Evolutionary conservation across 2,113 vertebrate genomes (phyloP).

Genomic region (Esox niger): DNA sequence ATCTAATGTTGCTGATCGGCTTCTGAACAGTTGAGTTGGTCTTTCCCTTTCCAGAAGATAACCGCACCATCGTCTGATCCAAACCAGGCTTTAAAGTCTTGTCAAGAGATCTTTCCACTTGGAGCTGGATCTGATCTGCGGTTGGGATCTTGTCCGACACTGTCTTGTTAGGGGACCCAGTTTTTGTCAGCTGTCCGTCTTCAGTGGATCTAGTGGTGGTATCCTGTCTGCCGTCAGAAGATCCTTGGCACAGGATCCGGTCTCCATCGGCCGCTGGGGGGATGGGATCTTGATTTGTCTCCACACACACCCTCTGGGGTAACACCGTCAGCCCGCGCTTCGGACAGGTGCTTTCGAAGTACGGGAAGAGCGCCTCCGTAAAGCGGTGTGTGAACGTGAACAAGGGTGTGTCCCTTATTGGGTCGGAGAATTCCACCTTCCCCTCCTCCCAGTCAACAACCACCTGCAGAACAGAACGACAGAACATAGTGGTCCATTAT

Average conservation of each 20-base stretch:
- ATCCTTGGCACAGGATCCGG: not conserved
- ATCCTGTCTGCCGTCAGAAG: not conserved
- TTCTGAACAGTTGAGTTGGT: not conserved
- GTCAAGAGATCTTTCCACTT: not conserved
- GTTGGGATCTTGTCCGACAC: not conserved
- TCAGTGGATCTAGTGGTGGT: not conserved
- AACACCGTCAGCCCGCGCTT: constrained; percentile 21
- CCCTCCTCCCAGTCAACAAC: constrained; percentile 29
- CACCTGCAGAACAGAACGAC: not conserved
- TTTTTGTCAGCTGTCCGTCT: not conserved
- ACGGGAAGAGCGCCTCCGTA: constrained; percentile 30
- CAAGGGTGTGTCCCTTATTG: constrained; percentile 13
- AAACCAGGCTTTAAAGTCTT: not conserved
- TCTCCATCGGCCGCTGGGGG: not conserved
- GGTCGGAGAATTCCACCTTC: constrained; percentile 25
- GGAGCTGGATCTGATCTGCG: not conserved
- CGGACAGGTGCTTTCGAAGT: constrained; percentile 27
- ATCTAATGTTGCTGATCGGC: constrained; percentile 11
- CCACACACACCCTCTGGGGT: constrained; percentile 22
- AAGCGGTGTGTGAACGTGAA: constrained; percentile 36
- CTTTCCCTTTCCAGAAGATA: constrained; percentile 2
- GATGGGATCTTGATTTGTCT: not conserved
- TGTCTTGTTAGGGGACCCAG: not conserved
- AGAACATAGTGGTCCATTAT: too few species aligned
- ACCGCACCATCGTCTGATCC: not conserved